Base-by-base conservation (phyloP, 2,113 vertebrate species). In the Seriola rivoliana region DNA sequence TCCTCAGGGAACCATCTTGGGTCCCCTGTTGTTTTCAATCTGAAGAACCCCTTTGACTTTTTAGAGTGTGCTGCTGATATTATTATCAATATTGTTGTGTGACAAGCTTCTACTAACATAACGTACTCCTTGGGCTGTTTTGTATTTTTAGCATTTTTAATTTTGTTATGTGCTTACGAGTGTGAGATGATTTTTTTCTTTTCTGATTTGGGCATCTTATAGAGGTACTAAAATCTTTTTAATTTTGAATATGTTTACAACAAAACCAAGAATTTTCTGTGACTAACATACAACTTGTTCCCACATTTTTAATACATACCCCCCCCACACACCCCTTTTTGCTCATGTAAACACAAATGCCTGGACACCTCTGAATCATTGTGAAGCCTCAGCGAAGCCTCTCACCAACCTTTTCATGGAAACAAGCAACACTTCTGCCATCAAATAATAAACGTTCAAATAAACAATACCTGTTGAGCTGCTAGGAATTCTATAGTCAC, bases 71-170 rank as follows among this genome's bases (percentile, higher is more conserved):
- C 65, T 84, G 25, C 85, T 88, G 78, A 85, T 88, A 73, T 85
- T 88, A 82, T 71, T 90, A 79, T 91, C 72, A 88, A 80, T 93
- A 91, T 90, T 93, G 89, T 93, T 84, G 88, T 92, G 88, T 91
- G 89, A 86, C 78, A 64, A 90, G 90, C 90, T 93, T 91, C 86
- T 90, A 84, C 80, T 91, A 92, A 93, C 89, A 88, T 86, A 71
- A 83, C 5, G 82, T 87, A 83, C 82, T 92, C 78, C 85, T 88
- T 85, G 81, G 93, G 90, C 90, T 93, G 91, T 89, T 92, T 85
- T 79, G 78, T 91, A 92, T 80, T 86, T 84, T 88, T 84, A 73
- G 86, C 88, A 81, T 80, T 85, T 92, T 87, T 90, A 9, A 78
- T 85, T 92, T 91, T 87, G 80, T 84, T 83, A 60, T 85, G 88